Evolutionary conservation across 2,797 vertebrate genomes (phyloP).

Genomic region (Okamejei kenojei): DNA sequence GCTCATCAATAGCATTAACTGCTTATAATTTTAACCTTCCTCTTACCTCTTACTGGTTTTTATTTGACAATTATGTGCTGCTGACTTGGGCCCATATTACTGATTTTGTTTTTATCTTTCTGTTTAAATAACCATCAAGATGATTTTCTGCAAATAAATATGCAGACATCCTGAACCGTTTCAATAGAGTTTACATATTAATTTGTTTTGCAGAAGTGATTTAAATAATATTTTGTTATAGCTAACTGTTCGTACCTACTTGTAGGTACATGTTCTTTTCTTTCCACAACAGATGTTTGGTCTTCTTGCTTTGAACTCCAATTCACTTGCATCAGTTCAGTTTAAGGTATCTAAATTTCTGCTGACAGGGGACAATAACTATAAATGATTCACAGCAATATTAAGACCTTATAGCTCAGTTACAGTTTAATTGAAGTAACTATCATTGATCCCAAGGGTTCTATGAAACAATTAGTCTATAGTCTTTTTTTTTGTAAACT

Average conservation of each 20-base stretch:
- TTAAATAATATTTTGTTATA: background rate
- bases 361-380: background rate
- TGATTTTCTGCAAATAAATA: background rate
- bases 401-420: background rate
- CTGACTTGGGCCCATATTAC: background rate
- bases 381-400: background rate
- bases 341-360: constrained; percentile 1
- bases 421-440: background rate
- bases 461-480: background rate
- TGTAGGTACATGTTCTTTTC: background rate
- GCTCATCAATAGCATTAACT: background rate
- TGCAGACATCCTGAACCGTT: too few relatives aligned
- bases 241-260: background rate
- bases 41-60: background rate
- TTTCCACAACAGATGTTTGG: background rate
- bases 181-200: background rate
- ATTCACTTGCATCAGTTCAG: background rate
- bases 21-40: background rate
- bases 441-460: background rate
- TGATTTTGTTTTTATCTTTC: background rate
- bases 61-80: background rate
- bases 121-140: background rate
- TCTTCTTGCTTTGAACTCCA: background rate
- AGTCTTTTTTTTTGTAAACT: background rate
- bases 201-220: background rate